These are phyloP conservation scores for Aurelia aurita complex sp. Pacific DNA, from an alignment of 30 jellyfish, hydroid and myxozoan genomes.

Conservation along the genomic window DNA sequence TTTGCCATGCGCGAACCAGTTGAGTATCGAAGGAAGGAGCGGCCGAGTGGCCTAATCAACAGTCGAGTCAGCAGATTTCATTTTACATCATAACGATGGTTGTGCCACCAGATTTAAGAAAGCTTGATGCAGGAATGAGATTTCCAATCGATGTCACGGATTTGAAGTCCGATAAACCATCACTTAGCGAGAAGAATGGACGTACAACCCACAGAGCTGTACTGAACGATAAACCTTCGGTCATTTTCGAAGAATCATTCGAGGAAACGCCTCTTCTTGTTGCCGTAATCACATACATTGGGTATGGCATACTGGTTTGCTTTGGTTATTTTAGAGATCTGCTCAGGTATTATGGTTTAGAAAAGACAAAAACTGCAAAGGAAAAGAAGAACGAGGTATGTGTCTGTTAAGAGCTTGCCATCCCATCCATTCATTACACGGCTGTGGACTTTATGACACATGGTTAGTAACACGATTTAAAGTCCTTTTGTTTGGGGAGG, in stretches of 20 bases:
- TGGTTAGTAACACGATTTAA: no score
- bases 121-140: constrained; percentile 5
- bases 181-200: neutral
- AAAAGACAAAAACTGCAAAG: constrained; percentile 88
- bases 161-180: constrained; percentile 12
- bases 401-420: no score
- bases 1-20: no score
- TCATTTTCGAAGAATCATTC: constrained; percentile 40
- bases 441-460: no score
- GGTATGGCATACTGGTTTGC: constrained; percentile 89
- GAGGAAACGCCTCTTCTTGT: constrained; percentile 97
- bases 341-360: constrained; percentile 74
- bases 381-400: constrained; percentile 89
- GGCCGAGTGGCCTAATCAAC: neutral
- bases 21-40: constrained; percentile 12
- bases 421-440: no score
- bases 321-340: constrained; percentile 92
- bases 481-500: no score
- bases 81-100: constrained; percentile 6
- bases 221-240: constrained; percentile 9
- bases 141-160: constrained; percentile 6
- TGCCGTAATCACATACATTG: constrained; percentile 94
- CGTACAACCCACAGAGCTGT: neutral
- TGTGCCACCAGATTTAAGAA: constrained; percentile 16
- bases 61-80: neutral